Conservation (phyloP, 2,888 invertebrate species). For the Patella depressa region DNA sequence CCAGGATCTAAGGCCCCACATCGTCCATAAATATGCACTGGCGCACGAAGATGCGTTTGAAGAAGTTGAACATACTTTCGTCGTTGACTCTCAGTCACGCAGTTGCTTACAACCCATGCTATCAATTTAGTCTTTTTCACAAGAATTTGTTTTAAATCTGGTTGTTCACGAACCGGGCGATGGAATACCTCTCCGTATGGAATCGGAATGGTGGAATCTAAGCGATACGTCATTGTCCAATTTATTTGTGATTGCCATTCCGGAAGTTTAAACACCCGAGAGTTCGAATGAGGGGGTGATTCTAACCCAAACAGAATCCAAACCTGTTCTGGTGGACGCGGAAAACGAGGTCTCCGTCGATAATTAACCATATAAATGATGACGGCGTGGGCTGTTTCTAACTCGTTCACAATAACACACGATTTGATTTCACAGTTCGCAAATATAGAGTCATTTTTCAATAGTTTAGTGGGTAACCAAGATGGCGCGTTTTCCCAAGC, state of each 20-base stretch:
- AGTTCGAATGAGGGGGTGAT: neutral
- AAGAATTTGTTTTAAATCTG: neutral
- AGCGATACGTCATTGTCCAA: conserved; percentile 41
- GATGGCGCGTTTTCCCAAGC: no score
- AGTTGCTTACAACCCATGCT: conserved; percentile 29
- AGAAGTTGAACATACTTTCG: conserved; percentile 22
- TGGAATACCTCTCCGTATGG: conserved; percentile 24
- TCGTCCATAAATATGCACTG: conserved; percentile 30
- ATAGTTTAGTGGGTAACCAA: no score
- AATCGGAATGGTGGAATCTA: conserved; percentile 36
- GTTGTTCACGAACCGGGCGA: neutral
- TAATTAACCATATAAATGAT: neutral
- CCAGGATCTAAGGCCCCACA: conserved; percentile 23
- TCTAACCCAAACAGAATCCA: neutral
- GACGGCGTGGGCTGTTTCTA: neutral
- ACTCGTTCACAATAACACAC: no score
- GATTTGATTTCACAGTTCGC: no score
- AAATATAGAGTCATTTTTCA: no score
- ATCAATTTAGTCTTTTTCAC: conserved; percentile 23
- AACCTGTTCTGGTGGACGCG: neutral
- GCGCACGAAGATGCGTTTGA: conserved; percentile 16
- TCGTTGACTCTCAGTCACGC: conserved; percentile 26
- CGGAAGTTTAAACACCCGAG: neutral
- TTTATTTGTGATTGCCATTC: conserved; percentile 19
- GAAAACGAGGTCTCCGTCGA: neutral